Percentiles rank a stretch among this genome's conserved stretches.
Evolutionary conservation across 2,797 vertebrate species (phyloP).

Genomic region (Alauda arvensis): DNA sequence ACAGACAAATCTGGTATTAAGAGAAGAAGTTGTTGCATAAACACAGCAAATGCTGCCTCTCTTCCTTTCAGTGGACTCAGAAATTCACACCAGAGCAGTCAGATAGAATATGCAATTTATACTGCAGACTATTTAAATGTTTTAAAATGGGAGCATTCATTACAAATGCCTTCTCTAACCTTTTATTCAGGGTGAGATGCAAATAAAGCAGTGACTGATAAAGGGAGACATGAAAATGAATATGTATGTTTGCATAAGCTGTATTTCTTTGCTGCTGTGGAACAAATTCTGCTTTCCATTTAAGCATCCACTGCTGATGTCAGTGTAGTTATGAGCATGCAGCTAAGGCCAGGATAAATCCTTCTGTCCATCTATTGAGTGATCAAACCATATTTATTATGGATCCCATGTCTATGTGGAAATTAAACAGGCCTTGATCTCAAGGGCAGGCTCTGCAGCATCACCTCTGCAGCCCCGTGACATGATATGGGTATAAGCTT

Average conservation of each 20-base stretch:
- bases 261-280: neutral
- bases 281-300: neutral
- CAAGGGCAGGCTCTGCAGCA: neutral
- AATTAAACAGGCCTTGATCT: neutral
- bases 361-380: neutral
- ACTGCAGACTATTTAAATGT: neutral
- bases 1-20: slow-evolving; percentile 27
- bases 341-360: neutral
- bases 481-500: neutral
- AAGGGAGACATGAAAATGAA: neutral
- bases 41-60: neutral
- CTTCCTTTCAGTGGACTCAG: neutral
- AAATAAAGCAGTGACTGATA: neutral
- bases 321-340: neutral
- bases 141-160: neutral
- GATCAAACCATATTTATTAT: neutral
- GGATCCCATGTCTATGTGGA: neutral
- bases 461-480: accelerated
- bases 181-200: slow-evolving; percentile 3
- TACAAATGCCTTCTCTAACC: neutral
- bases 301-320: neutral
- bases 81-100: slow-evolving; percentile 11
- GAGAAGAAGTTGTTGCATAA: slow-evolving; percentile 4
- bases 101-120: neutral
- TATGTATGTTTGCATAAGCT: slow-evolving; percentile 2